These are phyloP conservation scores for Drosophila leonis DNA, from an alignment of 2,888 invertebrate species.

Conservation along the genomic window DNA sequence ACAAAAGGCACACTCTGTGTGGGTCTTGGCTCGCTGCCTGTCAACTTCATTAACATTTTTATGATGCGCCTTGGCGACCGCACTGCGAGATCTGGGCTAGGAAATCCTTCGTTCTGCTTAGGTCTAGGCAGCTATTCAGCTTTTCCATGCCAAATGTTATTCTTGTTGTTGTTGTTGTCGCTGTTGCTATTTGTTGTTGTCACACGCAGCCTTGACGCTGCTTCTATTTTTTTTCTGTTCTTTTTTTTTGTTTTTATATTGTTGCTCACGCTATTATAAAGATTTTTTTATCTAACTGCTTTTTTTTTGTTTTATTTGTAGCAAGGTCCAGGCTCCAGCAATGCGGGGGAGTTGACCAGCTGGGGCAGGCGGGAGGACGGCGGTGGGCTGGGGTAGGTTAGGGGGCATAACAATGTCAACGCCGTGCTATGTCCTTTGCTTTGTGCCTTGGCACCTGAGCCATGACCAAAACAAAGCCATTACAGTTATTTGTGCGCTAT, in stretches of 20 bases:
- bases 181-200: slow-evolving; percentile 59
- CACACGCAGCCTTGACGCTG: slow-evolving; percentile 72
- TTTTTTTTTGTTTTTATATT: slow-evolving; percentile 22
- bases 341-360: slow-evolving; percentile 5
- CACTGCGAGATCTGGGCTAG: slow-evolving; percentile 65
- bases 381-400: not conserved
- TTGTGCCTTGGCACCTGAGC: slow-evolving; percentile 72
- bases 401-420: slow-evolving; percentile 63
- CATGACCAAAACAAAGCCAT: slow-evolving; percentile 79
- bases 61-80: slow-evolving; percentile 80
- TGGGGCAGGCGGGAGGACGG: not conserved
- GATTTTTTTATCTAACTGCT: slow-evolving; percentile 79
- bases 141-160: slow-evolving; percentile 59
- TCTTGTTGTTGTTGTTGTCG: slow-evolving; percentile 43
- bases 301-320: slow-evolving; percentile 66
- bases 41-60: slow-evolving; percentile 79
- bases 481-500: slow-evolving; percentile 79
- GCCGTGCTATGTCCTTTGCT: slow-evolving; percentile 59
- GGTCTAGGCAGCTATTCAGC: slow-evolving; percentile 47
- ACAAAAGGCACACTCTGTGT: slow-evolving; percentile 42
- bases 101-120: slow-evolving; percentile 30
- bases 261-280: slow-evolving; percentile 67
- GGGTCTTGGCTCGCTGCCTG: slow-evolving; percentile 58
- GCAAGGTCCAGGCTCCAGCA: slow-evolving; percentile 23
- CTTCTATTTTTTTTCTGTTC: slow-evolving; percentile 21